These are phyloP conservation scores for Drosophila varians DNA, from an alignment of 1,140 invertebrate species.

Conservation along the genomic window DNA sequence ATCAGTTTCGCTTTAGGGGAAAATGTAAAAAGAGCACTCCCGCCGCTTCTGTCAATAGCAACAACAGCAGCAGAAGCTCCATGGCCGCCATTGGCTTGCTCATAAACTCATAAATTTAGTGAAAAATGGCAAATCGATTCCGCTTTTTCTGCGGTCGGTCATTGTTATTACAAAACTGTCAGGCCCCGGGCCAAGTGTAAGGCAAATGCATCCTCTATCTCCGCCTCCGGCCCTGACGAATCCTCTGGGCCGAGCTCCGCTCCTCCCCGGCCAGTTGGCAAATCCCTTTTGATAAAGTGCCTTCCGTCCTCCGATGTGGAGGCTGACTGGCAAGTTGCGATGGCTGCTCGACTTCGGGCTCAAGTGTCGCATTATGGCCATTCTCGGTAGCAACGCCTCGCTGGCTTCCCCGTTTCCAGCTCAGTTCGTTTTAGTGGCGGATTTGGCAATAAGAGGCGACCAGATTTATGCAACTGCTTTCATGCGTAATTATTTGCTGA, in stretches of 20 bases:
- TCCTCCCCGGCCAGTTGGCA: slow-evolving; percentile 33
- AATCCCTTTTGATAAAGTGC: slow-evolving; percentile 81
- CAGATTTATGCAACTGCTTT: slow-evolving; percentile 73
- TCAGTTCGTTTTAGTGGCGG: slow-evolving; percentile 72
- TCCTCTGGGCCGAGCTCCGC: neutral
- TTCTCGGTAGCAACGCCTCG: slow-evolving; percentile 56
- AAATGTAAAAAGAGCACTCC: slow-evolving; percentile 21
- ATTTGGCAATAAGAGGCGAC: slow-evolving; percentile 64
- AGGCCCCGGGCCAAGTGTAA: slow-evolving; percentile 33
- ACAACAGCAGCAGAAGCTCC: neutral
- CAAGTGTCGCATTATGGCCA: slow-evolving; percentile 77
- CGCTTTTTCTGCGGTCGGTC: slow-evolving; percentile 56
- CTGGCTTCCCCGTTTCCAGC: slow-evolving; percentile 49
- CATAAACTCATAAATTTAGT: slow-evolving; percentile 78
- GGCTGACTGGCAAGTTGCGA: slow-evolving; percentile 38
- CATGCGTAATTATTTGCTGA: slow-evolving; percentile 80
- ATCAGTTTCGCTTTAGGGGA: slow-evolving; percentile 27
- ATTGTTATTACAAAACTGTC: slow-evolving; percentile 81
- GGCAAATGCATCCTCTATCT: slow-evolving; percentile 32
- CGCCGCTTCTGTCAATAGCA: slow-evolving; percentile 25
- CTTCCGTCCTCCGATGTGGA: slow-evolving; percentile 36
- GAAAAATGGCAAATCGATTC: slow-evolving; percentile 79
- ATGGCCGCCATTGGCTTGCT: slow-evolving; percentile 13
- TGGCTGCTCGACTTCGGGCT: slow-evolving; percentile 12
- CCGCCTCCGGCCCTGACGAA: neutral